These are phyloP conservation scores for Leptodirus hochenwartii DNA, from an alignment of 2,888 invertebrate genomes.

Conservation along the genomic window DNA sequence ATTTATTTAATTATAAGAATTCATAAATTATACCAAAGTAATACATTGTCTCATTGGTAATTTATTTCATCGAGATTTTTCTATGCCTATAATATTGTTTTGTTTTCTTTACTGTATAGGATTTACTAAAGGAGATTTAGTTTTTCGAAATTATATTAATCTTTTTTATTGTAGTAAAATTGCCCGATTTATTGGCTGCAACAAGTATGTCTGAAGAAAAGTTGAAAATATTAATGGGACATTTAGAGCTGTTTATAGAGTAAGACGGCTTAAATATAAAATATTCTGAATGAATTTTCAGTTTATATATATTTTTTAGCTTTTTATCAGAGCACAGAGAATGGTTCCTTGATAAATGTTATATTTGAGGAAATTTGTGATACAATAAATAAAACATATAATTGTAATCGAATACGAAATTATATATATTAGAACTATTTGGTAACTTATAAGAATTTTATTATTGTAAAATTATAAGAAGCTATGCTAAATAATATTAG, in stretches of 20 bases:
- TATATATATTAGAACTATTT: too few relatives aligned
- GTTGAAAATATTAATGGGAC: slow-evolving; percentile 52
- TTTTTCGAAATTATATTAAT: slow-evolving; percentile 7
- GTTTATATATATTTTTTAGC: slow-evolving; percentile 29
- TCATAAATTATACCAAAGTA: neutral
- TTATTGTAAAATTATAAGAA: too few relatives aligned
- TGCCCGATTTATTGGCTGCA: slow-evolving; percentile 62
- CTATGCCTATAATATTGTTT: neutral
- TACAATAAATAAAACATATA: too few relatives aligned
- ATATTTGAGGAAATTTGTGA: slow-evolving; percentile 30
- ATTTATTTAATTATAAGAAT: slow-evolving; percentile 12
- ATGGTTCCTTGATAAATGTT: slow-evolving; percentile 65
- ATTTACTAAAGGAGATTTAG: slow-evolving; percentile 1
- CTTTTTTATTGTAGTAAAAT: slow-evolving; percentile 43
- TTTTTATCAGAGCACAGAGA: slow-evolving; percentile 62
- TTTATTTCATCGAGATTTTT: slow-evolving; percentile 6
- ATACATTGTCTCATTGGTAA: slow-evolving; percentile 9
- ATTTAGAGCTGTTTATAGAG: slow-evolving; percentile 68
- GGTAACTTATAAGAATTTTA: too few relatives aligned
- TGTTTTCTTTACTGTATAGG: neutral
- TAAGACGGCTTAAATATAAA: slow-evolving; percentile 37
- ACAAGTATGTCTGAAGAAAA: slow-evolving; percentile 63
- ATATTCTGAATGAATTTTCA: too few relatives aligned
- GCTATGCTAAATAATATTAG: too few relatives aligned
- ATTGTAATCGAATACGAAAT: too few relatives aligned